Conservation (phyloP, 2,797 vertebrate genomes). For the Hemitrygon akajei region DNA sequence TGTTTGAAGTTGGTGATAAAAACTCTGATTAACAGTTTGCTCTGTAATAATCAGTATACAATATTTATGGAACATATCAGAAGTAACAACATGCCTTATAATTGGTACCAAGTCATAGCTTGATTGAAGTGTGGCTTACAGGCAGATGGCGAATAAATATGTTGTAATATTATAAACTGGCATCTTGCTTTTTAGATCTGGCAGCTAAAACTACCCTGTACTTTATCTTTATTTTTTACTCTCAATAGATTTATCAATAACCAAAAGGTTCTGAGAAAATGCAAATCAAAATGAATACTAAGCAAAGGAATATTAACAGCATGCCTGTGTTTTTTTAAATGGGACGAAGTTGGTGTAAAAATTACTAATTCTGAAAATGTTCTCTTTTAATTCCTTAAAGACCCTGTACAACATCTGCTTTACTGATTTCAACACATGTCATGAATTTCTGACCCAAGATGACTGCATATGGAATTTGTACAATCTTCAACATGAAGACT, state of each 20-base stretch:
- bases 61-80: background rate
- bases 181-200: background rate
- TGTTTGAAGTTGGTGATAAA: background rate
- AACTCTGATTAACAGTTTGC: background rate
- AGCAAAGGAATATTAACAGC: background rate
- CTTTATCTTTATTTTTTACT: background rate
- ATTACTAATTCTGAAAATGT: slow-evolving; percentile 25
- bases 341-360: slow-evolving; percentile 1
- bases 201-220: background rate
- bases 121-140: background rate
- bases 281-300: background rate
- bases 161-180: background rate
- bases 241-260: background rate
- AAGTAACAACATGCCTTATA: background rate
- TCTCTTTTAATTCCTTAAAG: slow-evolving; percentile 5
- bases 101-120: background rate
- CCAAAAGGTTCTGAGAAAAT: background rate
- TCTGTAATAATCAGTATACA: background rate
- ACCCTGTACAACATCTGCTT: slow-evolving; percentile 1
- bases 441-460: slow-evolving; percentile 15
- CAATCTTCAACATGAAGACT: background rate
- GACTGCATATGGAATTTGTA: slow-evolving; percentile 18
- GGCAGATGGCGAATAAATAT: background rate
- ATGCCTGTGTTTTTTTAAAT: slow-evolving; percentile 21
- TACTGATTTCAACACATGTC: background rate